Conservation (phyloP, 2,888 invertebrate genomes). For the Herminia tarsipennalis region DNA sequence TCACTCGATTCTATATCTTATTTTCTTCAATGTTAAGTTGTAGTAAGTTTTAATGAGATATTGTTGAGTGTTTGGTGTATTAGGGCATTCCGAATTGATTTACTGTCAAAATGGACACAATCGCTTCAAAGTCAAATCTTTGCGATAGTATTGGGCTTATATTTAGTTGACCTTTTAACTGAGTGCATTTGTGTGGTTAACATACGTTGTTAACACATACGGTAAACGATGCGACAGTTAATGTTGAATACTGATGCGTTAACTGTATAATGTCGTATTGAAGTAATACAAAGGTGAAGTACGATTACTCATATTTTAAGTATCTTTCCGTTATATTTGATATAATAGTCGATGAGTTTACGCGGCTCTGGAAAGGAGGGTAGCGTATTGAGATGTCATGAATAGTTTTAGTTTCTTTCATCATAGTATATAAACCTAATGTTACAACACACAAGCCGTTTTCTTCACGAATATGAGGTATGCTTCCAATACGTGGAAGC, state of each 20-base stretch:
- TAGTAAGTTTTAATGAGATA: slow-evolving; percentile 1
- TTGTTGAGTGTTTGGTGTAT: slow-evolving; percentile 27
- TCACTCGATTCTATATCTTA: slow-evolving; percentile 47
- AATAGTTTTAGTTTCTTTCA: no score
- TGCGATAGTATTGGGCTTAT: slow-evolving; percentile 68
- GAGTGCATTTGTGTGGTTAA: slow-evolving; percentile 48
- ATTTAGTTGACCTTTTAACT: slow-evolving; percentile 68
- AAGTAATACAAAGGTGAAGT: slow-evolving; percentile 22
- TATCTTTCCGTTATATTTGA: slow-evolving; percentile 8
- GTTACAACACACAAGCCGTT: no score
- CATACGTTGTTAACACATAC: slow-evolving; percentile 57
- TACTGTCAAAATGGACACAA: slow-evolving; percentile 78
- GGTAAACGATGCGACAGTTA: slow-evolving; percentile 53
- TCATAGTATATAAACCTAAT: no score
- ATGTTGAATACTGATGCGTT: slow-evolving; percentile 41
- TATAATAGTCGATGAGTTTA: neutral
- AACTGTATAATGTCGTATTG: slow-evolving; percentile 41
- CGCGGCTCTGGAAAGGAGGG: neutral
- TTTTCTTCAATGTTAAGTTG: slow-evolving; percentile 16
- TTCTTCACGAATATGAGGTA: no score
- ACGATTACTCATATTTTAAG: slow-evolving; percentile 7
- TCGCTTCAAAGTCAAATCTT: slow-evolving; percentile 75
- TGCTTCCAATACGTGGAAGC: no score
- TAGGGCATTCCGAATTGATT: slow-evolving; percentile 74
- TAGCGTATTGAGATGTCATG: neutral